Percentiles rank a stretch among this genome's conserved stretches.
Evolutionary conservation across 2,113 vertebrate species (phyloP).

Genomic region (Callionymus lyra): DNA sequence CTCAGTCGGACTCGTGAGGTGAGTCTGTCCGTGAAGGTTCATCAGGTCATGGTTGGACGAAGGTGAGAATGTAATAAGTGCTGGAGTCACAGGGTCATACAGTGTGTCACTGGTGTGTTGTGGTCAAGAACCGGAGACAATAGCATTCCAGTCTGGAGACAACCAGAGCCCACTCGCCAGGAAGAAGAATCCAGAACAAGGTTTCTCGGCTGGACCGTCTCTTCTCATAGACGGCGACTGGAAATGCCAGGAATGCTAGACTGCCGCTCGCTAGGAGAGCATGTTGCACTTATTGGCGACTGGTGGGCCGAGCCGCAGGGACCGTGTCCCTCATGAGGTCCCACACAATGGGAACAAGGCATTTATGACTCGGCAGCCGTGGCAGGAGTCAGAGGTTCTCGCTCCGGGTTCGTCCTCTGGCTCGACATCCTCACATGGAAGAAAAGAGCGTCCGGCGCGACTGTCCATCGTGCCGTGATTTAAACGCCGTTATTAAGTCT

Average conservation of each 20-base stretch:
- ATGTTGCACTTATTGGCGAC: slow-evolving; percentile 75
- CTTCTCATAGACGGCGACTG: slow-evolving; percentile 63
- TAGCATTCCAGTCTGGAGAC: slow-evolving; percentile 59
- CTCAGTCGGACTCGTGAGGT: no score
- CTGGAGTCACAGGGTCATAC: not conserved
- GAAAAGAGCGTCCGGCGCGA: slow-evolving; percentile 50
- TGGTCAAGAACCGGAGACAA: slow-evolving; percentile 41
- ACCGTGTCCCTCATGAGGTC: slow-evolving; percentile 68
- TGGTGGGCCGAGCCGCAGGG: slow-evolving; percentile 56
- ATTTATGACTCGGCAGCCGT: slow-evolving; percentile 66
- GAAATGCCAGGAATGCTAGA: slow-evolving; percentile 76
- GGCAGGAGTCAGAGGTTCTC: slow-evolving; percentile 52
- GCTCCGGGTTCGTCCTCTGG: slow-evolving; percentile 32
- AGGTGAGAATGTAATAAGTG: no score
- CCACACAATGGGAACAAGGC: slow-evolving; percentile 72
- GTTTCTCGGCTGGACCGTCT: slow-evolving; percentile 46
- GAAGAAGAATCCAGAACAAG: slow-evolving; percentile 49
- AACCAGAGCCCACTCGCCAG: slow-evolving; percentile 37
- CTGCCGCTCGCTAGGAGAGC: slow-evolving; percentile 68
- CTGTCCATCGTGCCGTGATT: slow-evolving; percentile 68
- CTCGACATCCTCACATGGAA: slow-evolving; percentile 48
- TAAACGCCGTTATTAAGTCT: slow-evolving; percentile 66
- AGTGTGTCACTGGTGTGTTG: slow-evolving; percentile 1
- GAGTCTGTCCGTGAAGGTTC: no score
- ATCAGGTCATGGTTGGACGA: no score